These are phyloP conservation scores for Pipistrellus kuhlii DNA, from an alignment of 2,797 vertebrate species.

Conservation along the genomic window DNA sequence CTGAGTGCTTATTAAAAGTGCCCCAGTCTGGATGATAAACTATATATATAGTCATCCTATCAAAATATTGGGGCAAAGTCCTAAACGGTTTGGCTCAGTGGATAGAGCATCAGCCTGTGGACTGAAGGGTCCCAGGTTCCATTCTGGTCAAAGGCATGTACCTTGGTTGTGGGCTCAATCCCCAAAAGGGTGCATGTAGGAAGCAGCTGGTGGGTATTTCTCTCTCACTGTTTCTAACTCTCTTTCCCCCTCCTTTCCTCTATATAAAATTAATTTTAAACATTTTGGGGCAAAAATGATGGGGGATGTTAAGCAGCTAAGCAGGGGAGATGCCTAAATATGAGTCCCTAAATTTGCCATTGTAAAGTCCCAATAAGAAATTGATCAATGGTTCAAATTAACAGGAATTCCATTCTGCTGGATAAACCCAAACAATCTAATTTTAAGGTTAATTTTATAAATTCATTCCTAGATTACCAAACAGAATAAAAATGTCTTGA, in stretches of 20 bases:
- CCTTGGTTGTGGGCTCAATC: too few species aligned
- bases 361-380: conserved; percentile 7
- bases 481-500: background rate
- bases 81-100: too few species aligned
- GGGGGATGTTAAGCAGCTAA: background rate
- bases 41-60: background rate
- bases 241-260: too few species aligned
- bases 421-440: conserved; percentile 11
- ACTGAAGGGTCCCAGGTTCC: too few species aligned
- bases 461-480: conserved; percentile 54
- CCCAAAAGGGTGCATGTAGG: too few species aligned
- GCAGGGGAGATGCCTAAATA: background rate
- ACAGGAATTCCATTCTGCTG: conserved; percentile 28
- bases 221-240: too few species aligned
- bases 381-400: background rate
- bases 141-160: too few species aligned
- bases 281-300: background rate
- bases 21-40: background rate
- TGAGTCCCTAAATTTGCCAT: background rate
- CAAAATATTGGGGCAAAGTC: background rate
- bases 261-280: background rate
- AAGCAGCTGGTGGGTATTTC: too few species aligned
- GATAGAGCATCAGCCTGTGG: too few species aligned
- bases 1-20: background rate
- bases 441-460: conserved; percentile 65